Base-by-base conservation (phyloP, 2,113 vertebrate genomes). In the Nettapus auritus region DNA sequence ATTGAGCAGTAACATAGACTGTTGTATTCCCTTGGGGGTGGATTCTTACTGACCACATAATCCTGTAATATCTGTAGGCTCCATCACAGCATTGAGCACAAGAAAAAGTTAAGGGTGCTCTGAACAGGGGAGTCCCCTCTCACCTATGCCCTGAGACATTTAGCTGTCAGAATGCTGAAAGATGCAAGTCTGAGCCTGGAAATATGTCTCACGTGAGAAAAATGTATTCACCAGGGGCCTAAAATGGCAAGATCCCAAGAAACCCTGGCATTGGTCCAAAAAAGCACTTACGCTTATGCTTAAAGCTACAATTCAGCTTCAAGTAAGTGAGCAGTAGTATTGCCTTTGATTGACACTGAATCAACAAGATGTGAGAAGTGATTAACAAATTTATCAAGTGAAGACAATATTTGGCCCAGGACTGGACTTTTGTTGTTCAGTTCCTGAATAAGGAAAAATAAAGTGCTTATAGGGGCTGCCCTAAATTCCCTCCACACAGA, bases 321-420 rank as follows among this genome's bases (percentile, higher is more conserved):
- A 90, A 96, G 56, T 68, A 80, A 81, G 80, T 52, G 88, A 93
- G 76, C 60, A 88, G 76, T 18, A 94, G 82, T 46, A 56, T 42
- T 94, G 69, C 86, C 66, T 95, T 86, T 95, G 92, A 95, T n/a
- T 95, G 94, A 92, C 90, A 76, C 48, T 89, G 90, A 95, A 93
- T 92, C 88, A 92, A 92, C 15, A 36, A 90, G 90, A 94, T 71
- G 77, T 90, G 93, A 96, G 81, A 90, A 34, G 74, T 84, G 53
- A 95, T 93, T 97, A 95, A 95, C 80, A 90, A 93, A 93, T 92
- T 93, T 86, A 90, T 93, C 52, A 66, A 88, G 68, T 17, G 10
- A 90, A 38, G 64, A 59, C 28, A 90, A 94, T 93, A 93, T 96
- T 93, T 92, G 86, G 60, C 73, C 62, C 90, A 81, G 46, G 22